Base-by-base conservation (phyloP, 2,888 invertebrate genomes). In the Xylota sylvarum region DNA sequence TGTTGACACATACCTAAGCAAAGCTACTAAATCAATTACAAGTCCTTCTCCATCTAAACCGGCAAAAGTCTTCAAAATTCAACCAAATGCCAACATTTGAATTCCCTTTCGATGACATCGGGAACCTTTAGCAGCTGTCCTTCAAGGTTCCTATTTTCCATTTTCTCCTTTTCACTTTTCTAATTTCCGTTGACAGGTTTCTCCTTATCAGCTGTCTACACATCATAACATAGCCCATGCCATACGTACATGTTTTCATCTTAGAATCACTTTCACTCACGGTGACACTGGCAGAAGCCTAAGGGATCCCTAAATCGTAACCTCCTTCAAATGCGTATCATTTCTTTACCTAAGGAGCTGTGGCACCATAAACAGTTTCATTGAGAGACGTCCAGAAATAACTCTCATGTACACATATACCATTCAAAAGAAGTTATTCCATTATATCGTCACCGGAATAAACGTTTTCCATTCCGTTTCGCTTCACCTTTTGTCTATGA, bases 181-280 rank as follows among this genome's bases (percentile, higher is more conserved):
- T 37, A 52, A 67, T 69, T 69, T 69, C 69, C 69, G 52, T 30
- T 69, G 55, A 37, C 69, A 69, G 55, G 5, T 69, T 55, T 40
- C 27, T 55, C n/a, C 37, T 19, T 30, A 55, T 55, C 69, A 69
- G 23, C 40, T 43, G 40, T 43, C 55, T 55, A 37, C 40, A 14
- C 23, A 23, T 67, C 50, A 37, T 52, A 52, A 37, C 23, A 23
- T 37, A 52, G 50, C 40, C 19, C 7, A 2, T n/a, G 23, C 17
- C 50, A 12, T 6, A 35, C 37, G 3, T 6, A n/a, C 2, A 23
- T 23, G 23, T 1, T 23, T 23, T 23, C 12, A 50, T 14, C 32
- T 50, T 14, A 35, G 12, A 40, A 5, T 7, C 19, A 65, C 32
- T 67, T 50, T 52, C 50, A 48, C 19, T 9, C 32, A 19, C n/a